These are phyloP conservation scores for Dolichopus griseipennis DNA, from an alignment of 2,888 invertebrate species.

Conservation along the genomic window DNA sequence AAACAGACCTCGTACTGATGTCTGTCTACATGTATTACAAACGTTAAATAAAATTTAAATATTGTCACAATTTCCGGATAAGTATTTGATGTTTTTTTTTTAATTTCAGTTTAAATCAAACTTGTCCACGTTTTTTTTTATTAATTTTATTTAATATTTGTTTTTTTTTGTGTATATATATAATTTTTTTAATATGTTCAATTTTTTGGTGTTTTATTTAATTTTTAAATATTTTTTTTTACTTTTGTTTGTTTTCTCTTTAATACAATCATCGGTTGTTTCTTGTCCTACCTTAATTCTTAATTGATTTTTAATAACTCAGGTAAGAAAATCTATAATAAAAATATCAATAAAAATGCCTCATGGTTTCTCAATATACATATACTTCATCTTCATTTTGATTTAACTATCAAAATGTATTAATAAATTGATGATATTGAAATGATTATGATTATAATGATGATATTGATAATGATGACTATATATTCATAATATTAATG, in stretches of 20 bases:
- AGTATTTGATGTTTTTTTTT: not conserved
- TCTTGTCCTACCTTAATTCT: constrained; percentile 8
- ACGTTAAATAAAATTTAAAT: too few relatives aligned
- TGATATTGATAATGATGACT: not conserved
- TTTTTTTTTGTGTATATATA: too few relatives aligned
- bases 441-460: not conserved
- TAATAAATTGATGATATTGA: not conserved
- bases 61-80: too few relatives aligned
- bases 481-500: too few relatives aligned
- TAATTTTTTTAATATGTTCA: too few relatives aligned
- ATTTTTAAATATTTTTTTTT: not conserved
- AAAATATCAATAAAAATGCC: constrained; percentile 9
- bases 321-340: constrained; percentile 5
- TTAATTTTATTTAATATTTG: not conserved
- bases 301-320: constrained; percentile 9
- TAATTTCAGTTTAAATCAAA: not conserved
- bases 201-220: too few relatives aligned
- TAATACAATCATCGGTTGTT: not conserved
- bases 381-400: not conserved
- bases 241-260: not conserved
- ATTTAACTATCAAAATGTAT: not conserved
- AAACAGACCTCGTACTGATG: too few relatives aligned
- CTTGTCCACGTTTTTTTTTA: too few relatives aligned
- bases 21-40: too few relatives aligned
- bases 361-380: not conserved